Evolutionary conservation across 2,888 invertebrate genomes (phyloP).

Genomic region (Cheilosia vernalis): DNA sequence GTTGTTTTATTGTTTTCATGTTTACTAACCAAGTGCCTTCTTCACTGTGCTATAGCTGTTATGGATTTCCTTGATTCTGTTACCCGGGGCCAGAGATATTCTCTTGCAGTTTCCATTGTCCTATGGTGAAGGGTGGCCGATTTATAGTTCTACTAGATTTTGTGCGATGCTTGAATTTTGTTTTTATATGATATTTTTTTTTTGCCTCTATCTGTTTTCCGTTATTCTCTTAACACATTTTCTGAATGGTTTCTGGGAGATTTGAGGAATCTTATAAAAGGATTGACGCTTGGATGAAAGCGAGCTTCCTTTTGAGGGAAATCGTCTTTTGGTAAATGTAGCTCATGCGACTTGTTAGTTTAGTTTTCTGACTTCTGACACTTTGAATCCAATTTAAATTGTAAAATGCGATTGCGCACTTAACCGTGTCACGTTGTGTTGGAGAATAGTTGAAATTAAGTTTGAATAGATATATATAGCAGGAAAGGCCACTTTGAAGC

Average conservation of each 20-base stretch:
- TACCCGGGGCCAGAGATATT: constrained; percentile 6
- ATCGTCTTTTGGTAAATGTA: too few species aligned
- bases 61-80: constrained; percentile 28
- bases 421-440: too few species aligned
- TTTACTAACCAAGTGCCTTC: constrained; percentile 23
- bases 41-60: constrained; percentile 22
- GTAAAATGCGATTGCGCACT: too few species aligned
- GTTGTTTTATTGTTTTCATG: constrained; percentile 16
- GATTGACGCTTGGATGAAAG: constrained; percentile 14
- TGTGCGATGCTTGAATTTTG: constrained; percentile 4
- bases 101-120: not conserved
- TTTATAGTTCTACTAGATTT: constrained; percentile 23
- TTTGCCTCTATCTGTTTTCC: not conserved
- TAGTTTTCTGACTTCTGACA: too few species aligned
- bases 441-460: too few species aligned
- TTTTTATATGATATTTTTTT: not conserved
- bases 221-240: constrained; percentile 29
- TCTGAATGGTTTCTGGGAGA: not conserved
- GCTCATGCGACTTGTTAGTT: too few species aligned
- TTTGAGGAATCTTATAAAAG: constrained; percentile 6
- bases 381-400: too few species aligned
- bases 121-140: constrained; percentile 5
- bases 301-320: not conserved
- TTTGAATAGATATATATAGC: too few species aligned
- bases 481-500: too few species aligned